Base-by-base conservation (phyloP, 1,140 invertebrate genomes). In the Uloborus diversus region DNA sequence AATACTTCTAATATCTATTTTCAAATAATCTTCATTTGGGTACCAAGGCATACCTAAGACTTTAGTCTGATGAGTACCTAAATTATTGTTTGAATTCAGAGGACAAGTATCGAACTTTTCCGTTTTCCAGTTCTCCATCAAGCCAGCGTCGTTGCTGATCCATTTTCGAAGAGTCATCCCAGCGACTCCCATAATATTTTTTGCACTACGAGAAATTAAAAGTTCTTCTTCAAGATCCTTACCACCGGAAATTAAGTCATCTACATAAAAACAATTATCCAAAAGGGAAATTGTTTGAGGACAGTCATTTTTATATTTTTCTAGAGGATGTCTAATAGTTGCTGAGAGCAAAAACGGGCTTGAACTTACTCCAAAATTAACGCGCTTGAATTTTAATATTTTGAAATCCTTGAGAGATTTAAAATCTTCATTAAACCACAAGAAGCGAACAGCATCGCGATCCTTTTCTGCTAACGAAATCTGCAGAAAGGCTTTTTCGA, bases 401-500 rank as follows among this genome's bases (percentile, higher is more conserved):
- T 47, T 33, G 5, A 66, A 20, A 4, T 66, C 56, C 3, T 3
- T 23, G 7, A 53, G 37, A 11, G 4, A 4, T 3, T 32, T 4
- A 53, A 13, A 1, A 4, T 33, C 47, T 3, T 37, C n/a, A 53
- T 20, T 47, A 33, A 4, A 13, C 28, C 47, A 70, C 4, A 70
- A 17, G 23, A 70, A 51, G 7, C 51, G 47, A 14, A 73, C 69
- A 13, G 69, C 28, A 61, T 73, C 35, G 3, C 49, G 4, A 32
- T 80, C 35, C 23, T 61, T 32, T 3, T 68, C 49, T 13, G 42
- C 32, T 3, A 81, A 20, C 3, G 9, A 42, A 4, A 81, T 20
- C 27, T 79, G 70, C 27, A 68, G 25, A 66, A 81, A 82, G 28
- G 79, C 80, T 32, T 82, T 76, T 32, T 79, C 33, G 5, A 82